phyloP scores from a whole-genome alignment of 2,888 invertebrate species.

The Polydrusus cervinus region DNA sequence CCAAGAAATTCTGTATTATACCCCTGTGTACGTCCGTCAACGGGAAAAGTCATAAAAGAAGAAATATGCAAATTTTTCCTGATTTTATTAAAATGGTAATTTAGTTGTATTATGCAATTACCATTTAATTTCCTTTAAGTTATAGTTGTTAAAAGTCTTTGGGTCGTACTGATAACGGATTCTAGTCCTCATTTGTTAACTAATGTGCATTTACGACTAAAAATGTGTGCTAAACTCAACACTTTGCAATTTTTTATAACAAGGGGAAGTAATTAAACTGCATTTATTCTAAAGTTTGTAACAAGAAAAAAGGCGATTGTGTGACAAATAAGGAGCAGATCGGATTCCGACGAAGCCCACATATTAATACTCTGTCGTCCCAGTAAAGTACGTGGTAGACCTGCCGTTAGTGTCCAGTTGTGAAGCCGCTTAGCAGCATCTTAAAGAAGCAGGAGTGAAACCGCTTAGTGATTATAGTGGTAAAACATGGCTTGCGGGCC shows the following conservation, averaged over 20 bases:
- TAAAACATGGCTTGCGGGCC: slow-evolving; percentile 59
- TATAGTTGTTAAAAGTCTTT: too few relatives aligned
- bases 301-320: slow-evolving; percentile 53
- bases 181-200: too few relatives aligned
- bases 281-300: slow-evolving; percentile 39
- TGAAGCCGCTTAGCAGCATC: slow-evolving; percentile 58
- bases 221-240: neutral
- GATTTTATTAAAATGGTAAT: too few relatives aligned
- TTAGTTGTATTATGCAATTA: too few relatives aligned
- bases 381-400: slow-evolving; percentile 59
- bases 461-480: slow-evolving; percentile 43
- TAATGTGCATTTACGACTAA: too few relatives aligned
- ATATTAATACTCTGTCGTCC: slow-evolving; percentile 57
- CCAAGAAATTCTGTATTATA: too few relatives aligned
- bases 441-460: slow-evolving; percentile 36
- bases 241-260: slow-evolving; percentile 33
- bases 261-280: slow-evolving; percentile 45
- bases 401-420: slow-evolving; percentile 61
- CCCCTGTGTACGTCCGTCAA: too few relatives aligned
- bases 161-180: too few relatives aligned
- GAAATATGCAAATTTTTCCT: too few relatives aligned
- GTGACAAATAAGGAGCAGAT: slow-evolving; percentile 62
- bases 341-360: slow-evolving; percentile 60
- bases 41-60: too few relatives aligned
- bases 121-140: too few relatives aligned